Evolutionary conservation across 2,797 vertebrate genomes (phyloP).

Genomic region (Cottoperca gobio): DNA sequence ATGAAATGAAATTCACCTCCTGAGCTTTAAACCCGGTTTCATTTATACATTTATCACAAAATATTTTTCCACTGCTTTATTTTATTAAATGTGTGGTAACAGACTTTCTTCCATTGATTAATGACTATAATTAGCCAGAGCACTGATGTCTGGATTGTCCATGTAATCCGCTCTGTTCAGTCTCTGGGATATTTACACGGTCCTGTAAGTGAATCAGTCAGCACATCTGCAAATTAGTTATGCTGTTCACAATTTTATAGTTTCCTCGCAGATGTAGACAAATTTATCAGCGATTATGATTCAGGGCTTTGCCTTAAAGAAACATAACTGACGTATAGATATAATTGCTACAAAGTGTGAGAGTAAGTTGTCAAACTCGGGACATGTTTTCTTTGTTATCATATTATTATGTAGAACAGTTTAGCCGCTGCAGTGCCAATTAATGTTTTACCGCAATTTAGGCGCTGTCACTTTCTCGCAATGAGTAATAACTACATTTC

Average conservation of each 20-base stretch:
- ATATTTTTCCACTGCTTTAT: constrained; percentile 14
- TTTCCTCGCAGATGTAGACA: constrained; percentile 36
- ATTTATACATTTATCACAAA: constrained; percentile 26
- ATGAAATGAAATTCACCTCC: constrained; percentile 1
- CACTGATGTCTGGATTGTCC: constrained; percentile 57
- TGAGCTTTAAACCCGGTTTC: constrained; percentile 23
- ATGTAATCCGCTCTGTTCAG: constrained; percentile 58
- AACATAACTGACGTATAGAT: constrained; percentile 17
- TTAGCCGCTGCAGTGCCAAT: constrained; percentile 34
- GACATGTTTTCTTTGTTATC: constrained; percentile 28
- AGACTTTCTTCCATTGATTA: constrained; percentile 44
- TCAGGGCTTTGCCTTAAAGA: constrained; percentile 3
- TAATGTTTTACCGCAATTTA: constrained; percentile 48
- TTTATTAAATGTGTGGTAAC: constrained; percentile 36
- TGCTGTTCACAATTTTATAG: constrained; percentile 41
- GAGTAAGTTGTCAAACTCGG: constrained; percentile 51
- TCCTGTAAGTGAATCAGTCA: constrained; percentile 66
- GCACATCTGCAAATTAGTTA: constrained; percentile 72
- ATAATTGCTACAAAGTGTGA: constrained; percentile 16
- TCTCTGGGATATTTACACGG: constrained; percentile 51
- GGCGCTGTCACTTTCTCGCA: constrained; percentile 43
- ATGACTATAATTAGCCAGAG: constrained; percentile 63
- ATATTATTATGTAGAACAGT: constrained; percentile 47
- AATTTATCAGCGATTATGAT: constrained; percentile 30
- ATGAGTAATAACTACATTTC: constrained; percentile 60